Evolutionary conservation across 2,113 vertebrate species (phyloP), one percentile per base, ranked within the genome.

Genomic region (Phaethornis superciliosus): DNA sequence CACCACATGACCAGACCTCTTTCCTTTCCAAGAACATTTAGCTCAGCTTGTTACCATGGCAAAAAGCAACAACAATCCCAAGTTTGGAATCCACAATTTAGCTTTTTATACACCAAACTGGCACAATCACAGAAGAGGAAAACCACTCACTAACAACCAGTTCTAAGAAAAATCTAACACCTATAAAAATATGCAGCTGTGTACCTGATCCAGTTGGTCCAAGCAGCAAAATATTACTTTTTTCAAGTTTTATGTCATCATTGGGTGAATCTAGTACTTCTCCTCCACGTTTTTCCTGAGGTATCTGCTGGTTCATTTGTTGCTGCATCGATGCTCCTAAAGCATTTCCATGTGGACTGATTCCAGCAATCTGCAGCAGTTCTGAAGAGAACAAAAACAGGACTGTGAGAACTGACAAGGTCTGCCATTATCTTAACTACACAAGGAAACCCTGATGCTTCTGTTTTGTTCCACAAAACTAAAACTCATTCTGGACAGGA

Each of bases 141-240:
- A 60, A 83, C 15, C n/a, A 19, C 30, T 65, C 26, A 23, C 21
- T 52, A 82, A 47, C 49, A 44, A 58, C 8, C 21, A 78, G 46
- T 15, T 51, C 28, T 26, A 75, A 8, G 4, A 46, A 60, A 88
- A 82, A 80, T 1, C 8, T 20, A 35, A 76, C 33, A 32, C 15
- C 18, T 33, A 26, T 16, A 49, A 56, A 85, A 67, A 15, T 26
- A 63, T 2, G 6, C 55, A 91, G 79, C n/a, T 78, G 7, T 51
- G 14, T 94, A 99, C 99, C 99, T 98, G 99, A 99, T 94, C 99
- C 99, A 91, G 99, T 99, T 94, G 99, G 99, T 96, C 99, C 99
- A 70, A 99, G 98, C 86, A 99, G 98, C 96, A 99, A 98, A 95
- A 99, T 99, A 96, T 99, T 99, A 98, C 99, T 99, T 97, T 99